phyloP scores from a whole-genome alignment of 2,113 vertebrate genomes.

The Mobula hypostoma region DNA sequence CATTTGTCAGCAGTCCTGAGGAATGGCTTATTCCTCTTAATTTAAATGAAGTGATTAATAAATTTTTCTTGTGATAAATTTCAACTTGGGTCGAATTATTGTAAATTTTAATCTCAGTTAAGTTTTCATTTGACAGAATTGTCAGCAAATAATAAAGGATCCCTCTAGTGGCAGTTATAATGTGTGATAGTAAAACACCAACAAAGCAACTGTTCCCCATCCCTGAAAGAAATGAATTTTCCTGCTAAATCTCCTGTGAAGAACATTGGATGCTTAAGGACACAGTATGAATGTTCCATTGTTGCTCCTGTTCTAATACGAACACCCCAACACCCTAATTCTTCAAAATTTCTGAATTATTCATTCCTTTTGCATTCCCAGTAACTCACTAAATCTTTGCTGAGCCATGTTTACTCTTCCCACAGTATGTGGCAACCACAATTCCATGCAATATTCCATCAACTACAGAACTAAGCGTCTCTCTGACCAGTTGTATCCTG shows the following conservation, averaged over 20 bases:
- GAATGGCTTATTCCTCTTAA: neutral
- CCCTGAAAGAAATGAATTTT: neutral
- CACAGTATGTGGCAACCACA: neutral
- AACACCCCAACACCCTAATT: neutral
- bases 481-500: neutral
- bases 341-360: neutral
- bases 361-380: neutral
- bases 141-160: neutral
- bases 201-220: neutral
- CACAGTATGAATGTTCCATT: neutral
- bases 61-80: neutral
- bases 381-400: neutral
- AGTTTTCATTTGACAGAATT: neutral
- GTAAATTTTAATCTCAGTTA: neutral
- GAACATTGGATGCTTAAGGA: neutral
- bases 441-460: neutral
- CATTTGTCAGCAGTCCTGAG: neutral
- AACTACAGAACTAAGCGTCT: neutral
- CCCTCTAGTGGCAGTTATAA: neutral
- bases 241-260: neutral
- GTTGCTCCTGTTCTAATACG: neutral
- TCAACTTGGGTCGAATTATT: neutral
- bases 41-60: neutral
- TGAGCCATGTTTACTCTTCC: neutral
- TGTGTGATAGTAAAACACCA: neutral